Percentiles rank a stretch among this genome's conserved stretches.
These are phyloP conservation scores for Ennomos fuscantarius DNA, from an alignment of 2,888 invertebrate species.

Conservation along the genomic window DNA sequence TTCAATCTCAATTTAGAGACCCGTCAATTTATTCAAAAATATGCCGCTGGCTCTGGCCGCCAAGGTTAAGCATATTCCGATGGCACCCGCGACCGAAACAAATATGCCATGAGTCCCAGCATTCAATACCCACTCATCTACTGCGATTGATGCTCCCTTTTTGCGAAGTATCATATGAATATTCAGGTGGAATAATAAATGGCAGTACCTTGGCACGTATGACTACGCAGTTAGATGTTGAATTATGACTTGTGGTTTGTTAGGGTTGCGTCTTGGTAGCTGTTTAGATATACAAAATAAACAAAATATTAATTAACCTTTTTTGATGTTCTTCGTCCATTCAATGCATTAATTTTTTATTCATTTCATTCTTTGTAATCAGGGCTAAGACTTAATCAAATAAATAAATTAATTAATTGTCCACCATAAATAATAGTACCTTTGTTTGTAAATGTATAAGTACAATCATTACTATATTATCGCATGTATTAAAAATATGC, in stretches of 20 bases:
- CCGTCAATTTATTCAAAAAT: slow-evolving; percentile 24
- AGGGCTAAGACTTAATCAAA: too few species aligned
- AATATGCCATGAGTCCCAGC: slow-evolving; percentile 27
- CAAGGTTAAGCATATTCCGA: slow-evolving; percentile 23
- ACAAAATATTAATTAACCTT: not conserved
- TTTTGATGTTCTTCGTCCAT: too few species aligned
- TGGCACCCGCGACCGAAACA: slow-evolving; percentile 22
- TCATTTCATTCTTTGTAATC: too few species aligned
- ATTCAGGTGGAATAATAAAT: slow-evolving; percentile 34
- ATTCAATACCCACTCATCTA: slow-evolving; percentile 29
- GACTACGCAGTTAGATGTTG: slow-evolving; percentile 8
- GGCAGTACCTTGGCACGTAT: slow-evolving; percentile 18
- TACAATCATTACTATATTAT: too few species aligned
- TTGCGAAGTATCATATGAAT: slow-evolving; percentile 40
- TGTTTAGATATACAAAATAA: not conserved
- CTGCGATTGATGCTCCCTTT: slow-evolving; percentile 39
- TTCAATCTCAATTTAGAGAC: slow-evolving; percentile 23
- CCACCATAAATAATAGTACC: too few species aligned
- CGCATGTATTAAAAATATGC: too few species aligned
- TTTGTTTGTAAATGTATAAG: too few species aligned
- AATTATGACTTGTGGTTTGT: slow-evolving; percentile 6
- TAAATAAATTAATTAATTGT: too few species aligned
- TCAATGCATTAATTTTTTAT: too few species aligned
- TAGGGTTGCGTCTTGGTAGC: not conserved
- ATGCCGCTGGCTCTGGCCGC: slow-evolving; percentile 5